phyloP scores from a whole-genome alignment of 2,888 invertebrate species.

The Apamea crenata region DNA sequence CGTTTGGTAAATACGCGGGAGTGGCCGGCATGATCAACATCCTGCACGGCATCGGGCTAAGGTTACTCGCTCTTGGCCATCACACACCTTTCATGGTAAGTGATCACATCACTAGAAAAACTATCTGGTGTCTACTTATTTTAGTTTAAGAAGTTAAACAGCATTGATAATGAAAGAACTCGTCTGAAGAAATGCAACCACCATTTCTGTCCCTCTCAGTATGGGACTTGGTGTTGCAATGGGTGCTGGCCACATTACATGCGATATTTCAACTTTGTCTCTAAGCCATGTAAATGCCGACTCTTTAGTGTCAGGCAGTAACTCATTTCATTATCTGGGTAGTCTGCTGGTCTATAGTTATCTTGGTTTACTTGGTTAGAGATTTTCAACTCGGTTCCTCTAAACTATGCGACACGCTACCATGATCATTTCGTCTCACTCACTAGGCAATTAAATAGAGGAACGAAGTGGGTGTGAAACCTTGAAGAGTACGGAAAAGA shows the following conservation, averaged over 20 bases:
- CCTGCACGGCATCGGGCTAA: conserved; percentile 98
- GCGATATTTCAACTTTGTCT: not conserved
- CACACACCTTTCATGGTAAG: conserved; percentile 99
- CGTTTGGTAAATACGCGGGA: conserved; percentile 99
- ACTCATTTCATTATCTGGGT: not conserved
- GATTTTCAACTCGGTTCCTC: not conserved
- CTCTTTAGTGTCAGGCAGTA: not conserved
- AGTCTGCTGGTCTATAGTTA: too few species aligned
- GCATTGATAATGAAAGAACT: not conserved
- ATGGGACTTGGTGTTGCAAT: not conserved
- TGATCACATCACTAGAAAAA: not conserved
- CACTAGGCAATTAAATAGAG: not conserved
- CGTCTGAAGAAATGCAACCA: not conserved
- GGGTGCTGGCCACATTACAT: not conserved
- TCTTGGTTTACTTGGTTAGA: not conserved
- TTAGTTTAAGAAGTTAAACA: not conserved
- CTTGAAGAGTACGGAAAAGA: conserved; percentile 14
- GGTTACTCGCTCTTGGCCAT: conserved; percentile 98
- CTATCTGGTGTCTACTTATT: not conserved
- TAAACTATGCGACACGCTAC: not conserved
- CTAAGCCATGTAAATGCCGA: not conserved
- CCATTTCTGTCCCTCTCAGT: not conserved
- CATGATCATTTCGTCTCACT: not conserved
- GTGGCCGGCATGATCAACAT: conserved; percentile 99
- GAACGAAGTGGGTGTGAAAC: conserved; percentile 7